Percentiles rank a stretch among this genome's conserved stretches.
Evolutionary conservation across 2,113 vertebrate genomes (phyloP).

Genomic region (Syngnathus scovelli): DNA sequence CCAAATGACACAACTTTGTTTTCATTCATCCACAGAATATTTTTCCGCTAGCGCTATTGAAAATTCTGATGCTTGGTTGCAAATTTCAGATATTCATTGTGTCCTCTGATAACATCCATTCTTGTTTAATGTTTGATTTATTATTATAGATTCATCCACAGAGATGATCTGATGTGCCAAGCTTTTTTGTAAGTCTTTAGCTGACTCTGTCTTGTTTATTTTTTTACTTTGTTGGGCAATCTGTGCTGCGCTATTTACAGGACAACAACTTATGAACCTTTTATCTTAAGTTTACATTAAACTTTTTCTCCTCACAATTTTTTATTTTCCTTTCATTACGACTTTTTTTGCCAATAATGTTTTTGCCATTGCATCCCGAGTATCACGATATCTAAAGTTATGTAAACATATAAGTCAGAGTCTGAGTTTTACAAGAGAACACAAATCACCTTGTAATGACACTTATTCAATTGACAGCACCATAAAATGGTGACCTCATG

Average conservation of each 20-base stretch:
- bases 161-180: not conserved
- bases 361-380: no score
- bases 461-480: not conserved
- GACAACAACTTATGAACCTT: not conserved
- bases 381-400: no score
- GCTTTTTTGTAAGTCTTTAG: not conserved
- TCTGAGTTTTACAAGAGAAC: not conserved
- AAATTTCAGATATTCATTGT: not conserved
- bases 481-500: not conserved
- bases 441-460: not conserved
- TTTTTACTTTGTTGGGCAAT: not conserved
- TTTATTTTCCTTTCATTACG: no score
- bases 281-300: no score
- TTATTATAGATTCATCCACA: not conserved
- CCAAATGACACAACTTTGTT: not conserved
- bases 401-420: not conserved
- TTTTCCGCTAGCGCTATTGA: not conserved
- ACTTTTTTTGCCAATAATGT: no score
- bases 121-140: not conserved
- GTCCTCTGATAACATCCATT: not conserved
- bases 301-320: no score
- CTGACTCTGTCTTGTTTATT: not conserved
- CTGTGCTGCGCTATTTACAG: not conserved
- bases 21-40: not conserved
- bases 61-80: not conserved